phyloP scores from a whole-genome alignment of 2,797 vertebrate species.

The Acipenser ruthenus region DNA sequence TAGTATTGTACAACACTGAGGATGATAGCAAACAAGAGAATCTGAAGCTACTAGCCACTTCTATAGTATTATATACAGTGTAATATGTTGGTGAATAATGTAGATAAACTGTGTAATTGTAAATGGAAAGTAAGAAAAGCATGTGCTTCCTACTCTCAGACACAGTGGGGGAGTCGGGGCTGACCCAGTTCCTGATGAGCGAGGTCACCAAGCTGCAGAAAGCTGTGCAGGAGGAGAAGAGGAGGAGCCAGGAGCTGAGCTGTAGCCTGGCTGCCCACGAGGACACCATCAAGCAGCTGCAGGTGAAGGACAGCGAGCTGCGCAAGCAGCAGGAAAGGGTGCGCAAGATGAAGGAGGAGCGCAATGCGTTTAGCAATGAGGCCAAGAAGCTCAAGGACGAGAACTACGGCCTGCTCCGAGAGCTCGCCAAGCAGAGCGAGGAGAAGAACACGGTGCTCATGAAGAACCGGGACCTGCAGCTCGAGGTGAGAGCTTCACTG shows the following conservation, averaged over 20 bases:
- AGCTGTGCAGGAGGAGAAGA: conserved; percentile 58
- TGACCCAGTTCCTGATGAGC: conserved; percentile 83
- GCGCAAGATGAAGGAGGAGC: conserved; percentile 67
- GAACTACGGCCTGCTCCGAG: conserved; percentile 77
- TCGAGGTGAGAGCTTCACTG: conserved; percentile 60
- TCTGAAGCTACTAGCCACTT: too few relatives aligned
- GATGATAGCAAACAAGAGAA: too few relatives aligned
- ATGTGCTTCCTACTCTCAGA: conserved; percentile 46
- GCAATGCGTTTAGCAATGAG: conserved; percentile 60
- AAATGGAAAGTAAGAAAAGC: too few relatives aligned
- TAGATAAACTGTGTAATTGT: too few relatives aligned
- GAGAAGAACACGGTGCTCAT: conserved; percentile 73
- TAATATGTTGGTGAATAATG: too few relatives aligned
- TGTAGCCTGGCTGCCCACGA: conserved; percentile 53
- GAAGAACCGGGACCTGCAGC: conserved; percentile 74
- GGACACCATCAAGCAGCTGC: conserved; percentile 59
- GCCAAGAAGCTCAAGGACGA: conserved; percentile 71
- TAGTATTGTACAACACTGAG: too few relatives aligned
- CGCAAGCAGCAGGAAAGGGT: conserved; percentile 71
- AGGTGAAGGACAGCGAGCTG: conserved; percentile 70
- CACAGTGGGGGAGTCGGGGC: conserved; percentile 71
- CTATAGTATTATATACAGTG: too few relatives aligned
- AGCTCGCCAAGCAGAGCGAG: conserved; percentile 68
- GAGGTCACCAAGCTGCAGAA: conserved; percentile 81
- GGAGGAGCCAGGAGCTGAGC: conserved; percentile 57